A percentile compares a stretch with the other conserved stretches of the same genome.
These are phyloP conservation scores for Sitobion miscanthi DNA, from an alignment of 1,140 invertebrate species.

Conservation along the genomic window DNA sequence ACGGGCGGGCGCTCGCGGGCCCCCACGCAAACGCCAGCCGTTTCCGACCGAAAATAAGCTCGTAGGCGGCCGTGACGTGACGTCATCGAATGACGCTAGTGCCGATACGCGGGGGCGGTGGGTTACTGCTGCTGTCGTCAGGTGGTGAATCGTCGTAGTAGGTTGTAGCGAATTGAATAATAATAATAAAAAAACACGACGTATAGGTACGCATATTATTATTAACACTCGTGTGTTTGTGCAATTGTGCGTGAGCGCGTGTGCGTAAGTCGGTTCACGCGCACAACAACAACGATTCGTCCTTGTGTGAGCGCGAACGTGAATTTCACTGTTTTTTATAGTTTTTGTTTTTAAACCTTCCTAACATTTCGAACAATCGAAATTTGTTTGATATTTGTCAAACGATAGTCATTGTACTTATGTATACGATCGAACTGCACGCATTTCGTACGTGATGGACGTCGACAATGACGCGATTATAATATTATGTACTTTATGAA, in stretches of 20 bases:
- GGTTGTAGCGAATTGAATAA: not conserved
- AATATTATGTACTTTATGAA: not conserved
- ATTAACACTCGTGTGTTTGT: not conserved
- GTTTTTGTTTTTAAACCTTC: not conserved
- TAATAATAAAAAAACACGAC: not conserved
- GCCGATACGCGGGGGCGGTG: no score
- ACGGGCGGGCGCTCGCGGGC: not conserved
- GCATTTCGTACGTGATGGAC: not conserved
- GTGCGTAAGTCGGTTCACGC: not conserved
- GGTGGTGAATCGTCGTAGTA: not conserved
- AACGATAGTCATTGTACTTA: not conserved
- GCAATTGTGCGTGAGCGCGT: not conserved
- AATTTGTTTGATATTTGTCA: not conserved
- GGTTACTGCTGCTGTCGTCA: not conserved
- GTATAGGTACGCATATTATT: not conserved
- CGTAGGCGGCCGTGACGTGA: conserved; percentile 31
- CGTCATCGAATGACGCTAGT: conserved; percentile 14
- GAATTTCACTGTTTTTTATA: not conserved
- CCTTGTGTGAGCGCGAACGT: not conserved
- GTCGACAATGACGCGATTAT: not conserved
- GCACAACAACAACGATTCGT: not conserved
- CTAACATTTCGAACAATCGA: not conserved
- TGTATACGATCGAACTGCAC: not conserved
- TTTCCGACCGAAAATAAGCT: not conserved
- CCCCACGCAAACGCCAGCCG: conserved; percentile 13